A percentile compares a stretch with the other conserved stretches of the same genome.
These are phyloP conservation scores for Drosophila nebulosa DNA, from an alignment of 1,140 invertebrate species.

Conservation along the genomic window DNA sequence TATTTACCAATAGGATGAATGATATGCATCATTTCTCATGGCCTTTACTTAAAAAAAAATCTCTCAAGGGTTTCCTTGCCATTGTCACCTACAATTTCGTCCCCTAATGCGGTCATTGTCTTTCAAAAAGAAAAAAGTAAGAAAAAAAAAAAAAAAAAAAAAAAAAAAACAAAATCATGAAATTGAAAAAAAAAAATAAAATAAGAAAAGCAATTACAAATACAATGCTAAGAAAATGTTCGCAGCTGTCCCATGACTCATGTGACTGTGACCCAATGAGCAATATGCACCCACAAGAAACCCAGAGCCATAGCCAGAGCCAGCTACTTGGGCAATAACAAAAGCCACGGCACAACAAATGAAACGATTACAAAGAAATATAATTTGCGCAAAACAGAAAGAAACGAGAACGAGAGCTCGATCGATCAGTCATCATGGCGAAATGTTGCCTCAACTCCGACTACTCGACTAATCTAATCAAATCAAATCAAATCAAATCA, in stretches of 20 bases:
- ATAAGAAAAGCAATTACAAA: conserved; percentile 60
- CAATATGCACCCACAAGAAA: conserved; percentile 65
- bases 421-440: conserved; percentile 60
- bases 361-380: conserved; percentile 72
- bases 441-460: conserved; percentile 42
- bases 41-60: conserved; percentile 1
- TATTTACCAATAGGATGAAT: not conserved
- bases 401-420: conserved; percentile 29
- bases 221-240: conserved; percentile 63
- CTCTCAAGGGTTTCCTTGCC: conserved; percentile 36
- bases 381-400: conserved; percentile 65
- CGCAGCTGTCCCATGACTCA: conserved; percentile 65
- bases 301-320: conserved; percentile 12
- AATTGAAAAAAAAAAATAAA: conserved; percentile 18
- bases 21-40: conserved; percentile 29
- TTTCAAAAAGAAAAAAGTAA: conserved; percentile 16
- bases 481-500: conserved; percentile 51
- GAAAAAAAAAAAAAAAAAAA: conserved; percentile 41
- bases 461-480: conserved; percentile 66
- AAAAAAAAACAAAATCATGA: conserved; percentile 8
- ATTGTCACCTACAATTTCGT: conserved; percentile 19
- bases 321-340: conserved; percentile 55
- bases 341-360: conserved; percentile 58
- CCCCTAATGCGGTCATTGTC: conserved; percentile 50
- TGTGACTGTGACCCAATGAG: conserved; percentile 72